Conservation (phyloP, 2,113 vertebrate genomes). For the Thunnus thynnus region DNA sequence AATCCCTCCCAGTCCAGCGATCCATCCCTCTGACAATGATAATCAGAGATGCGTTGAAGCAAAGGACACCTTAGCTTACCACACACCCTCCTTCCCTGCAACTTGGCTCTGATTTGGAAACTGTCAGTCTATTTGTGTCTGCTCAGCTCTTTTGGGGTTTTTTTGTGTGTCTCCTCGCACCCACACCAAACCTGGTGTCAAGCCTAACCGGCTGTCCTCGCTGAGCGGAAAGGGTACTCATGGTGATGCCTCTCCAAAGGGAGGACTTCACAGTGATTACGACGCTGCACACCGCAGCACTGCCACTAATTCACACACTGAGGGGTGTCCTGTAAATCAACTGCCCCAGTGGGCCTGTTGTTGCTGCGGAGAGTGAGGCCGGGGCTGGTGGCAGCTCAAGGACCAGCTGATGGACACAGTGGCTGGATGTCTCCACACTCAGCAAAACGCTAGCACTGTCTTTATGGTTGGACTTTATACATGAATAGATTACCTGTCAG, state of each 20-base stretch:
- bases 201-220: conserved; percentile 8
- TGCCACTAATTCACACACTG: conserved; percentile 63
- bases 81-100: conserved; percentile 25
- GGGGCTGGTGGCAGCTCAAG: conserved; percentile 70
- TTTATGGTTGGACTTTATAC: conserved; percentile 47
- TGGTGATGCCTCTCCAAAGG: conserved; percentile 33
- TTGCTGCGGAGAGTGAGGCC: conserved; percentile 17
- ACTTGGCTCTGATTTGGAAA: conserved; percentile 59
- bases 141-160: conserved; percentile 62
- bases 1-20: conserved; percentile 43
- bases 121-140: conserved; percentile 53
- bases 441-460: conserved; percentile 49
- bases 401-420: conserved; percentile 61
- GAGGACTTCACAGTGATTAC: conserved; percentile 48
- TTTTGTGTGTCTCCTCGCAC: conserved; percentile 23
- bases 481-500: conserved; percentile 58
- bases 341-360: conserved; percentile 17
- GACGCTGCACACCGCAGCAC: conserved; percentile 30
- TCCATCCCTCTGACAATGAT: conserved; percentile 61
- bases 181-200: conserved; percentile 20
- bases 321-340: conserved; percentile 71
- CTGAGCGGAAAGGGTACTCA: conserved; percentile 42
- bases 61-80: conserved; percentile 36
- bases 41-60: conserved; percentile 64
- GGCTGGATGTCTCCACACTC: conserved; percentile 48